A percentile compares a stretch with the other conserved stretches of the same genome.
phyloP scores from a whole-genome alignment of 2,113 vertebrate genomes.

The Corvus hawaiiensis region DNA sequence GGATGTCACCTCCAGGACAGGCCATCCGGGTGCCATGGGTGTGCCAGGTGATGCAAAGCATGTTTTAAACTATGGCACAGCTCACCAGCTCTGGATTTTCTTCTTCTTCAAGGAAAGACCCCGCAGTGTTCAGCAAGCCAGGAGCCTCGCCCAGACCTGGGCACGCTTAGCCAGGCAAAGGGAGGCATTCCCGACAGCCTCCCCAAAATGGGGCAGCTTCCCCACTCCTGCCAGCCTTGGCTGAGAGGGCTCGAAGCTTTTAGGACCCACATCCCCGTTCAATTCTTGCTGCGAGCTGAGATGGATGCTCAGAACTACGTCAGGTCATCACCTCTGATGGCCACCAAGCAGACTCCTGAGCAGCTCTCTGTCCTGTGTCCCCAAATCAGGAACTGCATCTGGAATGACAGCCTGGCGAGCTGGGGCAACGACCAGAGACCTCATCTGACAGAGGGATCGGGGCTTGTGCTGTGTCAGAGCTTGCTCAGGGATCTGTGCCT shows the following conservation, averaged over 20 bases:
- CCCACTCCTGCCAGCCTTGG: background rate
- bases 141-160: background rate
- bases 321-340: background rate
- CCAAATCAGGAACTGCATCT: background rate
- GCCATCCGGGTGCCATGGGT: fast-evolving
- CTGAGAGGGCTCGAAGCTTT: background rate
- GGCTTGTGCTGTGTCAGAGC: background rate
- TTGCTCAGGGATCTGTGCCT: fast-evolving
- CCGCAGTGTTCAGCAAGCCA: fast-evolving
- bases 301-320: background rate
- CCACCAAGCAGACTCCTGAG: background rate
- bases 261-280: background rate
- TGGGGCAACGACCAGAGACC: background rate
- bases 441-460: background rate
- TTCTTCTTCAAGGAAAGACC: background rate
- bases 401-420: background rate
- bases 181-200: fast-evolving
- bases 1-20: background rate
- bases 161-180: fast-evolving
- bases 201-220: background rate
- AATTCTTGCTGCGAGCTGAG: fast-evolving
- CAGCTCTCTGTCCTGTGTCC: background rate
- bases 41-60: background rate
- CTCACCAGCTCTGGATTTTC: background rate
- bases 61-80: background rate